Evolutionary conservation across 23 tunicate species (phyloP), one percentile per base, ranked within the genome.

Genomic region (Clavelina lepadiformis): DNA sequence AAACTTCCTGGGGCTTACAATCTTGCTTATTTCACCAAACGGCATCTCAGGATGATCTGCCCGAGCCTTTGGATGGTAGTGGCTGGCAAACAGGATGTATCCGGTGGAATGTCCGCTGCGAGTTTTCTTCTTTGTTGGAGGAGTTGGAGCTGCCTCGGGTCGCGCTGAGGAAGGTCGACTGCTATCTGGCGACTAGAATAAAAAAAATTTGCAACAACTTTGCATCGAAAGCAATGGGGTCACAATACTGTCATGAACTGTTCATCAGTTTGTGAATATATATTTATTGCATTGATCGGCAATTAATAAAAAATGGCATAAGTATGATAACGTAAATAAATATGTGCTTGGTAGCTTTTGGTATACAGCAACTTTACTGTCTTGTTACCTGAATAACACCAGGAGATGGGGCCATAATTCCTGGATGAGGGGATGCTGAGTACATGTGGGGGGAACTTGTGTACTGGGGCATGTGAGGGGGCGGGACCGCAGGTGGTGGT

Each of bases 61-160:
- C 30, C 97, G 61, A 31, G 81, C 86, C 28, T 54, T 53, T 1
- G 97, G 97, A 51, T 89, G 97, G 57, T 80, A 81, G 56, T 89
- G 65, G 31, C 85, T 75, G 15, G 97, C 97, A 55, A 89, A 89
- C 25, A 89, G 64, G 11, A 89, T 89, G 83, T 89, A 89, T 8
- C 97, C 97, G 11, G 97, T 89, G 2, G 97, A 89, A 28, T 89
- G 97, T 6, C 97, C 97, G 6, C 74, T 72, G 13, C 97, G 61
- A 11, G 68, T 74, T 37, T 75, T 81, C 75, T 73, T 77, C 72
- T 89, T 87, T 29, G 87, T 71, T 2, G 85, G 75, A 13, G 80
- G 74, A 30, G 95, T 78, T 11, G 80, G 52, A 3, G 68, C 84
- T 3, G 75, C 56, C 31, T 78, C 84, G 1, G 75, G 84, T 4